These are phyloP conservation scores for Ptychadena robeensis DNA, from an alignment of 2,797 vertebrate genomes.

Conservation along the genomic window DNA sequence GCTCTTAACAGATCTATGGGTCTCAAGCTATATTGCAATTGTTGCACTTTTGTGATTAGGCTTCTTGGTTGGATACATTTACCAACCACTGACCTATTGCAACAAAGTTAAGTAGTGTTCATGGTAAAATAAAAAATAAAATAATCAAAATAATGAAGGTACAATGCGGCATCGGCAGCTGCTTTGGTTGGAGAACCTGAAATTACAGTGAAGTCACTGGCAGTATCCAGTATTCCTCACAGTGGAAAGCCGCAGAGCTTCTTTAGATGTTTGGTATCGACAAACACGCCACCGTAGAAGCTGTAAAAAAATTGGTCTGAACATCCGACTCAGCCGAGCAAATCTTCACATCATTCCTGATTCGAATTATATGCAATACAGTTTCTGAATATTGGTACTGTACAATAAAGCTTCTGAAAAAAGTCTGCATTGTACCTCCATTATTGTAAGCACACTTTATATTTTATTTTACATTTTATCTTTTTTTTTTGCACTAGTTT, in stretches of 20 bases:
- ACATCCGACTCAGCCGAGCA: not conserved
- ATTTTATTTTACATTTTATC: no score
- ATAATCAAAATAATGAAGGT: no score
- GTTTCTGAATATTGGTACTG: not conserved
- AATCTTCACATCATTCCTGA: not conserved
- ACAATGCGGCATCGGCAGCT: slow-evolving; percentile 75
- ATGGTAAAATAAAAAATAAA: no score
- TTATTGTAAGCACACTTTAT: no score
- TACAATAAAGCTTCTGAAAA: slow-evolving; percentile 29
- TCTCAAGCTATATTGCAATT: no score
- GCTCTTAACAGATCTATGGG: no score
- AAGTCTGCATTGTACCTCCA: no score
- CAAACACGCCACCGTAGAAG: slow-evolving; percentile 80
- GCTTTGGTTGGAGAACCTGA: slow-evolving; percentile 76
- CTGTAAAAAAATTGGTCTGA: slow-evolving; percentile 72
- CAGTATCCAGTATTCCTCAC: slow-evolving; percentile 79
- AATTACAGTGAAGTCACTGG: slow-evolving; percentile 76
- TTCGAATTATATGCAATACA: not conserved
- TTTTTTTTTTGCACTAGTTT: no score
- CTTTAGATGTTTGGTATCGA: slow-evolving; percentile 86
- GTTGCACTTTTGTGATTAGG: no score
- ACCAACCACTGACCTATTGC: no score
- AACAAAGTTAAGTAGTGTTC: no score
- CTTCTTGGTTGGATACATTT: no score
- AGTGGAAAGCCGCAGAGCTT: slow-evolving; percentile 83